Percentiles rank a stretch among this genome's conserved stretches.
phyloP scores from a whole-genome alignment of 1,140 invertebrate species.

The Pantala flavescens region DNA sequence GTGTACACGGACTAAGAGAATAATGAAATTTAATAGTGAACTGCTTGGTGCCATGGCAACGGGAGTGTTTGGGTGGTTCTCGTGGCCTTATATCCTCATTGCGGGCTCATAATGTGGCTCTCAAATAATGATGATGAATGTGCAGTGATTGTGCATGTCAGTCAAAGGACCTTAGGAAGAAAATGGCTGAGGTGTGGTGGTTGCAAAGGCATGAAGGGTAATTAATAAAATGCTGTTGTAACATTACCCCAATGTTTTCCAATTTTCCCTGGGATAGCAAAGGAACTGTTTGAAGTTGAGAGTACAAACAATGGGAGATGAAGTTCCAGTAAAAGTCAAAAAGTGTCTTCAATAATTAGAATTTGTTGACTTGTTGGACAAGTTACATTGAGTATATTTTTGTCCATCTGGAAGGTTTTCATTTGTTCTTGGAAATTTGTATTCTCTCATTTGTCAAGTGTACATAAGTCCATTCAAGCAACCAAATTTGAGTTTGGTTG shows the following conservation, averaged over 20 bases:
- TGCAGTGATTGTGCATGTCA: background rate
- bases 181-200: background rate
- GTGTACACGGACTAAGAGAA: conserved; percentile 51
- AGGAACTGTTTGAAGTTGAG: background rate
- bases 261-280: no score
- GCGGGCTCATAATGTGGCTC: background rate
- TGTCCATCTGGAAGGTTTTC: background rate
- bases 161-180: background rate
- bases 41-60: conserved; percentile 2
- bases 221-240: background rate
- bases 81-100: background rate
- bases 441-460: no score
- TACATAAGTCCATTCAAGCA: no score
- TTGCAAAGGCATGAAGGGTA: conserved; percentile 1
- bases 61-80: background rate
- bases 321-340: background rate
- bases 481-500: no score
- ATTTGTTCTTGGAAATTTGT: no score
- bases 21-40: background rate
- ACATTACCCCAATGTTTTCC: no score
- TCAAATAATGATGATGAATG: background rate
- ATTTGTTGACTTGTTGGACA: background rate
- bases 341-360: background rate
- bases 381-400: background rate
- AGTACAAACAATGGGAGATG: background rate